Conservation (phyloP, 2,797 vertebrate genomes). For the Parauchenoglanis punctatus region DNA sequence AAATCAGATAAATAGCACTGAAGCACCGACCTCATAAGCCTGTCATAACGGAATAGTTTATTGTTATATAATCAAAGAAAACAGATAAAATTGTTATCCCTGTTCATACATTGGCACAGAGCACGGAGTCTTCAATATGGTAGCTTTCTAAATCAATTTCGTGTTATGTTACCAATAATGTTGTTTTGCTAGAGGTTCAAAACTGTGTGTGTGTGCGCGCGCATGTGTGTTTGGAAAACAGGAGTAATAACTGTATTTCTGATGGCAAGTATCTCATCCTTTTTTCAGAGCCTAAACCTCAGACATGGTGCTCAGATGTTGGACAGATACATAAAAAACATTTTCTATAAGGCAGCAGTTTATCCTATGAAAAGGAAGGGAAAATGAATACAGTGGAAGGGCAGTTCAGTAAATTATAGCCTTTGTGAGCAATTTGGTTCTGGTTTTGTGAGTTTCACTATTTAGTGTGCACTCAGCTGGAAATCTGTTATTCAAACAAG, state of each 20-base stretch:
- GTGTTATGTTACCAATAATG: background rate
- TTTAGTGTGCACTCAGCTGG: background rate
- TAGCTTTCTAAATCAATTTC: background rate
- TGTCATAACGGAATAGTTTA: conserved; percentile 29
- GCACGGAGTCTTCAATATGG: background rate
- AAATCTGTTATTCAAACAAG: conserved; percentile 15
- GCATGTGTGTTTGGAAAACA: background rate
- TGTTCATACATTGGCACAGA: conserved; percentile 23
- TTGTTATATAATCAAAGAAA: conserved; percentile 39
- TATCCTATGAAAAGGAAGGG: background rate
- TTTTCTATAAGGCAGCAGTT: background rate
- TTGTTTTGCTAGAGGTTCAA: background rate
- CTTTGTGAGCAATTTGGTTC: background rate
- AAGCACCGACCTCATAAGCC: conserved; percentile 39
- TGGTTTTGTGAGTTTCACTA: background rate
- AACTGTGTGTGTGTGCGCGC: background rate
- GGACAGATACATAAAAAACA: background rate
- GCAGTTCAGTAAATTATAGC: conserved; percentile 14
- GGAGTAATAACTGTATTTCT: conserved; percentile 1
- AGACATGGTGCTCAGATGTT: background rate
- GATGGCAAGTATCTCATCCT: background rate
- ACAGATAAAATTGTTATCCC: conserved; percentile 18
- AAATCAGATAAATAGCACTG: conserved; percentile 40
- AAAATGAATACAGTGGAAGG: background rate
- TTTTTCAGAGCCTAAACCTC: background rate